Percentiles rank a stretch among this genome's conserved stretches.
Conservation (phyloP, 1,140 invertebrate species). For the Drosophila oshimai region DNA sequence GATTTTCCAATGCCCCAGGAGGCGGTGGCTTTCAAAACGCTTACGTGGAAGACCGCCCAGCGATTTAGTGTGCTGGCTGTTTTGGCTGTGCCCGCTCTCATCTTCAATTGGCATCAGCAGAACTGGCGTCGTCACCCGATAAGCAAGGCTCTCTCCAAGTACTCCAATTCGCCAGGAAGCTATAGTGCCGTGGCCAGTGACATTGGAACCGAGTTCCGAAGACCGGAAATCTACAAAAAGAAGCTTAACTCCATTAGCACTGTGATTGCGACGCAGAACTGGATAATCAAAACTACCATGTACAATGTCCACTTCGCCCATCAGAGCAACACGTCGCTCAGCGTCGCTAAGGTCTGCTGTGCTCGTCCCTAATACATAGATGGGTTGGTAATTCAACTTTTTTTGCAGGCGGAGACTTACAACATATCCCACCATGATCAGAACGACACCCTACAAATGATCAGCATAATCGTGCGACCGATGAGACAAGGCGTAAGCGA, state of each 20-base stretch:
- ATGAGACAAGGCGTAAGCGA: slow-evolving; percentile 84
- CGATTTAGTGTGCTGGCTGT: slow-evolving; percentile 81
- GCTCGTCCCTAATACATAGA: background rate
- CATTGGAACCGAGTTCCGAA: slow-evolving; percentile 90
- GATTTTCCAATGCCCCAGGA: slow-evolving; percentile 79
- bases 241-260: slow-evolving; percentile 87
- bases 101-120: slow-evolving; percentile 87
- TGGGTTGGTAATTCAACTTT: background rate
- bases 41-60: slow-evolving; percentile 80
- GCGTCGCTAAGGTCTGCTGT: slow-evolving; percentile 86
- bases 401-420: slow-evolving; percentile 88
- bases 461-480: slow-evolving; percentile 91
- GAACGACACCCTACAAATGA: slow-evolving; percentile 87
- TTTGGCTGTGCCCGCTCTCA: slow-evolving; percentile 74
- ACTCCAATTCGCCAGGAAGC: slow-evolving; percentile 85
- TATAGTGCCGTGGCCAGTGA: slow-evolving; percentile 88
- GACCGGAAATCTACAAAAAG: slow-evolving; percentile 83
- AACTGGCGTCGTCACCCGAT: slow-evolving; percentile 91
- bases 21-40: slow-evolving; percentile 82
- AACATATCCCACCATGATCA: slow-evolving; percentile 86
- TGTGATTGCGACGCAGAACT: slow-evolving; percentile 92
- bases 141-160: slow-evolving; percentile 86
- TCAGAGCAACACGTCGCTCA: slow-evolving; percentile 90
- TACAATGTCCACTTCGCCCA: slow-evolving; percentile 90
- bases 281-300: slow-evolving; percentile 93